phyloP scores from a whole-genome alignment of 1,140 invertebrate species.

The Pentalonia nigronervosa region DNA sequence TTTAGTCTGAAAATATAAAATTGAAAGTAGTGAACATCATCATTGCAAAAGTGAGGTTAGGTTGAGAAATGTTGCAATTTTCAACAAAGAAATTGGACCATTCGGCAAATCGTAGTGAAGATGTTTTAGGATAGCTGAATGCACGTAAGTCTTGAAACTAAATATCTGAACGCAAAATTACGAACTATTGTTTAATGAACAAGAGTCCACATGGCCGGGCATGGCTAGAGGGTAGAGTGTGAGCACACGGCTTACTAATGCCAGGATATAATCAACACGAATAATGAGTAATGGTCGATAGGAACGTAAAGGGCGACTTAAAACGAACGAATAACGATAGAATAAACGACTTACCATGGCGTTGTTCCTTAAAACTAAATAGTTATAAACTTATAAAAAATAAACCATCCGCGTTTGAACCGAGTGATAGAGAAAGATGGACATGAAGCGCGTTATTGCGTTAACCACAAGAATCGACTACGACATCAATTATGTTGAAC shows the following conservation, averaged over 20 bases:
- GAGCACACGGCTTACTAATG: background rate
- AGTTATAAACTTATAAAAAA: background rate
- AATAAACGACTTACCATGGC: slow-evolving; percentile 37
- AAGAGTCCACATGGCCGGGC: background rate
- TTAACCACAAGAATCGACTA: background rate
- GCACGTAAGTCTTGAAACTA: background rate
- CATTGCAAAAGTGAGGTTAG: slow-evolving; percentile 21
- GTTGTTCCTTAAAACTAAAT: slow-evolving; percentile 42
- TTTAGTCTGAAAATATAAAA: too few relatives aligned
- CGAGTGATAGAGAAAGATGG: slow-evolving; percentile 29
- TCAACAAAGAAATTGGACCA: too few relatives aligned
- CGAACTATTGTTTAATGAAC: background rate
- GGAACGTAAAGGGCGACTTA: background rate
- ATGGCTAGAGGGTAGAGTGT: too few relatives aligned
- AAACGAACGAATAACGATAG: background rate
- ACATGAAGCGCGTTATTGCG: background rate
- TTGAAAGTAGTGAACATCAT: background rate
- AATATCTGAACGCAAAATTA: background rate
- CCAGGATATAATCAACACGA: too few relatives aligned
- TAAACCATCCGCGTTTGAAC: slow-evolving; percentile 5
- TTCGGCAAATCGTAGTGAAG: background rate
- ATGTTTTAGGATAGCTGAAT: background rate
- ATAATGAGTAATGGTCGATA: background rate
- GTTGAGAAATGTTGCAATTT: background rate
- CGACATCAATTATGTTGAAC: background rate